Conservation (phyloP, 2,888 invertebrate species). For the Ochropacha duplaris region DNA sequence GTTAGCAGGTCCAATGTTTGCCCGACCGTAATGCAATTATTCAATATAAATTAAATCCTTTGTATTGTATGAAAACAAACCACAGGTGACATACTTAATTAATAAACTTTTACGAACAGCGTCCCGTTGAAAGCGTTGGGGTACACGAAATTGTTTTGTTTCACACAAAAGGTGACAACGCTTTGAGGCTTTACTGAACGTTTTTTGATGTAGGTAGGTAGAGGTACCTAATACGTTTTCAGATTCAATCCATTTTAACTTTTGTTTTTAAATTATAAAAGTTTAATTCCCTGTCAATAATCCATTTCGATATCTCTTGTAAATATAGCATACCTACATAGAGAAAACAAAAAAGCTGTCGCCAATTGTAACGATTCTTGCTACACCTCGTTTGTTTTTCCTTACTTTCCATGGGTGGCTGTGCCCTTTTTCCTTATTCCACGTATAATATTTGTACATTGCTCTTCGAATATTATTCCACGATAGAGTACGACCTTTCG, state of each 20-base stretch:
- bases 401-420: not conserved
- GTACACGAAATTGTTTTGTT: not conserved
- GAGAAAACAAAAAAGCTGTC: not conserved
- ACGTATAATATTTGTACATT: not conserved
- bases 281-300: not conserved
- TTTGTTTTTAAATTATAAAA: no score
- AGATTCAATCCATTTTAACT: not conserved
- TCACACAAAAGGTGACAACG: not conserved
- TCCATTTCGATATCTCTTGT: not conserved
- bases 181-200: not conserved
- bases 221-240: not conserved
- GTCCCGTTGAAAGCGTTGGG: not conserved
- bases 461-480: not conserved
- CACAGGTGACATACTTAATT: not conserved
- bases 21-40: not conserved
- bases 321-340: not conserved
- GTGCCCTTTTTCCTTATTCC: not conserved
- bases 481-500: not conserved
- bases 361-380: not conserved
- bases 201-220: no score
- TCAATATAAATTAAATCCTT: not conserved
- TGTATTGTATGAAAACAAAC: not conserved
- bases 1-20: not conserved
- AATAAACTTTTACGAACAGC: not conserved
- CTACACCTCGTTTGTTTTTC: conserved; percentile 1